These are phyloP conservation scores for Margarornis squamiger DNA, from an alignment of 2,797 vertebrate genomes.

Conservation along the genomic window DNA sequence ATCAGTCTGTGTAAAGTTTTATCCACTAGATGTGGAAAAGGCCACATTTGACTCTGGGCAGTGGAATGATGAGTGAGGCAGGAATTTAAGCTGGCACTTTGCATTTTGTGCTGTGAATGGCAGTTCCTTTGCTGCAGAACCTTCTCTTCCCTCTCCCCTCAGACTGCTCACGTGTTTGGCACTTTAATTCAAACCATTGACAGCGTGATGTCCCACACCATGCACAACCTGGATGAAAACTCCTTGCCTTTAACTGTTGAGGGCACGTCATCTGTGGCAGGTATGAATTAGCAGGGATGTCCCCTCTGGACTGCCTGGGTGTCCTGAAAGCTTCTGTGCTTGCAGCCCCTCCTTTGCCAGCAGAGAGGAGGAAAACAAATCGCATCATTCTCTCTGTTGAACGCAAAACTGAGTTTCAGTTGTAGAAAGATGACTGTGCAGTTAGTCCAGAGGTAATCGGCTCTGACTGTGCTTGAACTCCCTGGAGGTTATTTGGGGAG, in stretches of 20 bases:
- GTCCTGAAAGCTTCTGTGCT: not conserved
- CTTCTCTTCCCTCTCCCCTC: not conserved
- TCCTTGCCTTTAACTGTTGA: slow-evolving; percentile 68
- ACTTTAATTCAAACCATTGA: slow-evolving; percentile 87
- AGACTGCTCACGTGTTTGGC: slow-evolving; percentile 75
- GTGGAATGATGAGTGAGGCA: not conserved
- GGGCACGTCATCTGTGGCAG: slow-evolving; percentile 86
- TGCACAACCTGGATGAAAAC: slow-evolving; percentile 75
- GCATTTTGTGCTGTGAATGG: not conserved
- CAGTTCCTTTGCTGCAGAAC: not conserved
- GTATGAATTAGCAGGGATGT: not conserved
- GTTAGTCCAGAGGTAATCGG: not conserved
- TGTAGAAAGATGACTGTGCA: not conserved
- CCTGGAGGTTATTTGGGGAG: not conserved
- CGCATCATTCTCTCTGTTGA: fast-evolving
- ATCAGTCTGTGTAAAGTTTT: not conserved
- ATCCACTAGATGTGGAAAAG: fast-evolving
- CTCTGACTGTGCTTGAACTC: not conserved
- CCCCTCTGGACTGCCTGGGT: not conserved
- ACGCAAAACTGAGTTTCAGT: not conserved
- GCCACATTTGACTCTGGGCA: not conserved
- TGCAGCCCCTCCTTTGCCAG: not conserved
- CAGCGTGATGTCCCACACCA: slow-evolving; percentile 85
- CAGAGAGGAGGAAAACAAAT: not conserved
- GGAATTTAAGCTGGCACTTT: not conserved